phyloP scores from a whole-genome alignment of 2,888 invertebrate genomes.

The Tenthredo scrophulariae region DNA sequence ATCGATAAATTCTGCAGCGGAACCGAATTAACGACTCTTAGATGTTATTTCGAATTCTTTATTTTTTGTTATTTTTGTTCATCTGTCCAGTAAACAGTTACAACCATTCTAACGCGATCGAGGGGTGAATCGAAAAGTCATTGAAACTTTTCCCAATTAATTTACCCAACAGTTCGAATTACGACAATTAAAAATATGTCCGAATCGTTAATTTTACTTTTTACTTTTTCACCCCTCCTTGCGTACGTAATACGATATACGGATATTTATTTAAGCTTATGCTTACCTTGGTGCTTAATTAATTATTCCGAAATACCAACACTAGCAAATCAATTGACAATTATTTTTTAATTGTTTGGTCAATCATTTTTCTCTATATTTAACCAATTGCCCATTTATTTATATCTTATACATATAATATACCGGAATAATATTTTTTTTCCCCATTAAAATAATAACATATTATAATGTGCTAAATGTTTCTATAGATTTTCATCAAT shows the following conservation, averaged over 20 bases:
- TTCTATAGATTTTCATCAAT: background rate
- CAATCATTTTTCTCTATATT: background rate
- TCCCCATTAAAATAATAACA: background rate
- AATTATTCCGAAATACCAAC: background rate
- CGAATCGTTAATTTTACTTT: background rate
- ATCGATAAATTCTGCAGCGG: slow-evolving; percentile 17
- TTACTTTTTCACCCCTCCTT: background rate
- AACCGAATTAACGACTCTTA: background rate
- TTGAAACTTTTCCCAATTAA: slow-evolving; percentile 25
- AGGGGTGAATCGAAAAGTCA: slow-evolving; percentile 34
- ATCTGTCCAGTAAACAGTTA: background rate
- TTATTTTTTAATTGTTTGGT: background rate
- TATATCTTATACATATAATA: background rate
- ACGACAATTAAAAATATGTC: slow-evolving; percentile 1
- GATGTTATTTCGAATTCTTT: background rate
- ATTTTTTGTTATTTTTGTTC: background rate
- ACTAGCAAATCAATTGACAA: background rate
- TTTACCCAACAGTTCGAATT: background rate
- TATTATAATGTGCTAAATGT: background rate
- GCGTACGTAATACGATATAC: background rate
- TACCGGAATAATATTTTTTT: background rate
- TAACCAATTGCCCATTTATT: background rate
- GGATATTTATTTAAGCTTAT: slow-evolving; percentile 1
- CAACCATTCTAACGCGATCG: slow-evolving; percentile 1
- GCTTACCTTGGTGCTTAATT: background rate